A percentile compares a stretch with the other conserved stretches of the same genome.
Conservation (phyloP, 2,113 vertebrate genomes). For the Onychostruthus taczanowskii region DNA sequence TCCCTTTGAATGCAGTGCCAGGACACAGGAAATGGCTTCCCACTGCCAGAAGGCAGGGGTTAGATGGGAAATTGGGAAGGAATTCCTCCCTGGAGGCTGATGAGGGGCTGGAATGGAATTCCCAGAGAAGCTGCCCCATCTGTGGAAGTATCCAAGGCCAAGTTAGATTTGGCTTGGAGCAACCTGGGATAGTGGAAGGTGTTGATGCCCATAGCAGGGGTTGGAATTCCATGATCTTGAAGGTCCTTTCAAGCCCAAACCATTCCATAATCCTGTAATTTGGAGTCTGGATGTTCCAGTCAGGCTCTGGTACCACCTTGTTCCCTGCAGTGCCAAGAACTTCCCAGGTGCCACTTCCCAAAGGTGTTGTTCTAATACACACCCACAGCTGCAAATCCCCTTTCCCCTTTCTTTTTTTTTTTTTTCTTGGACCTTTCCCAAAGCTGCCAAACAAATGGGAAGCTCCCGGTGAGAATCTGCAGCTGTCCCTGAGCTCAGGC, state of each 20-base stretch:
- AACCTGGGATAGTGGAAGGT: not conserved
- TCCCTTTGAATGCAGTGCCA: not conserved
- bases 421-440: not conserved
- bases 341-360: not conserved
- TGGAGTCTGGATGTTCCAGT: accelerated
- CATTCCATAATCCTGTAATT: not conserved
- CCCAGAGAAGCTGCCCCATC: not conserved
- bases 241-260: not conserved
- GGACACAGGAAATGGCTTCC: not conserved
- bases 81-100: not conserved
- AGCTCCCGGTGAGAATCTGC: not conserved
- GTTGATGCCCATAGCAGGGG: not conserved
- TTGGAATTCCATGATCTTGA: not conserved
- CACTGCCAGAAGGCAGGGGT: not conserved
- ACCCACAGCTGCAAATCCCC: not conserved
- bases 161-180: accelerated
- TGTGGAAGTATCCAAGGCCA: not conserved
- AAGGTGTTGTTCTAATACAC: not conserved
- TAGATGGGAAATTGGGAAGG: not conserved
- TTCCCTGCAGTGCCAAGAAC: not conserved
- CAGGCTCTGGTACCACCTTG: not conserved
- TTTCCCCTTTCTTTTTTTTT: not conserved
- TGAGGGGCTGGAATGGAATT: not conserved
- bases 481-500: not conserved
- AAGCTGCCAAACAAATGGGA: not conserved